Evolutionary conservation across 2,797 vertebrate genomes (phyloP).

Genomic region (Paguma larvata): DNA sequence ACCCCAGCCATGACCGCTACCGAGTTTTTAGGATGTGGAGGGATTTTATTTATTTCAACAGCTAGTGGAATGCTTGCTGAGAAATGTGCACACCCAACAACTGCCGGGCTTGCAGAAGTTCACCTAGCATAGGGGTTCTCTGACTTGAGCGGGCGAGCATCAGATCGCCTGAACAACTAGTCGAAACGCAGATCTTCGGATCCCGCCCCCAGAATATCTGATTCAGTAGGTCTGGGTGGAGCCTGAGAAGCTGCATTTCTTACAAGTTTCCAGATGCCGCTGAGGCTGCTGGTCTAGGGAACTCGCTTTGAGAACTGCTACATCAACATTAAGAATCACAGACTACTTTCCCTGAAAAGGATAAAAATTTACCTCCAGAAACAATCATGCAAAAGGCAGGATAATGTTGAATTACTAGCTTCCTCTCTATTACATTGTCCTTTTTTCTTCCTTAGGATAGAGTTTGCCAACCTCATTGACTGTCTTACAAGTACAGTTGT

Average conservation of each 20-base stretch:
- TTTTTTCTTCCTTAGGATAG: not conserved
- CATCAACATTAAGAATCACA: not conserved
- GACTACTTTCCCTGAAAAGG: not conserved
- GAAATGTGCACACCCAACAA: not conserved
- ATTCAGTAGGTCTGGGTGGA: not conserved
- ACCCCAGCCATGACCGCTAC: not conserved
- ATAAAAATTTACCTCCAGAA: constrained; percentile 2
- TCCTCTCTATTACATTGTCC: not conserved
- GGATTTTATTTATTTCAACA: constrained; percentile 34
- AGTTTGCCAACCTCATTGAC: not conserved
- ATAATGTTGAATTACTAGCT: not conserved
- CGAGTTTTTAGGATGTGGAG: not conserved
- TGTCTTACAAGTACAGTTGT: not conserved
- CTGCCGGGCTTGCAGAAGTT: not conserved
- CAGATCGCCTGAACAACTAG: not conserved
- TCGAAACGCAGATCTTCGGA: not conserved
- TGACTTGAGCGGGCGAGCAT: rapidly evolving
- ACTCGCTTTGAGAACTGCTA: not conserved
- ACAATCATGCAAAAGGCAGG: not conserved
- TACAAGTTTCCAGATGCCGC: not conserved
- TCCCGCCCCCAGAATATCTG: too few species aligned
- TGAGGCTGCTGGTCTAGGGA: not conserved
- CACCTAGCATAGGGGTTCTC: not conserved
- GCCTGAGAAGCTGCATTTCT: not conserved
- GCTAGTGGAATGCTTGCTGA: not conserved